These are phyloP conservation scores for Nemapogon koenigi DNA, from an alignment of 2,888 invertebrate species.

Conservation along the genomic window DNA sequence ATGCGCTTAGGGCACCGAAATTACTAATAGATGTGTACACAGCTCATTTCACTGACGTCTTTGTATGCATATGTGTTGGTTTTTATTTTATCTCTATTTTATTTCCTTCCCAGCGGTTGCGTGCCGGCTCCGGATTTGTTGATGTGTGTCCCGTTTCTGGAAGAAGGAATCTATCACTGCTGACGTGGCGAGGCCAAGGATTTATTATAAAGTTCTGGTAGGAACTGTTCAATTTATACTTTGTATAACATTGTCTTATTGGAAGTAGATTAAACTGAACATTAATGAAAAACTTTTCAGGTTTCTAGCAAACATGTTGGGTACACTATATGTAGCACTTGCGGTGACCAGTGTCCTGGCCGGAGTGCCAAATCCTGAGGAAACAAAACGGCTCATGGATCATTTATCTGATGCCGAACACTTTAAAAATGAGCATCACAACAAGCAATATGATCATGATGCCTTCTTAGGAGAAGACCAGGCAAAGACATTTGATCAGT, in stretches of 20 bases:
- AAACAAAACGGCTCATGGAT: constrained; percentile 69
- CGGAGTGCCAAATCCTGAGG: constrained; percentile 76
- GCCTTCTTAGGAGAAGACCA: constrained; percentile 95
- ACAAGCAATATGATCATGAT: constrained; percentile 94
- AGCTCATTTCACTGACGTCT: too few relatives aligned
- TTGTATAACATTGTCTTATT: too few relatives aligned
- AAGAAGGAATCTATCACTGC: constrained; percentile 37
- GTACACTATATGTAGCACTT: constrained; percentile 38
- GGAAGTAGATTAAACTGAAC: too few relatives aligned
- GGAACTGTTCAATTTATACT: constrained; percentile 6
- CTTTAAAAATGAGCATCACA: constrained; percentile 80
- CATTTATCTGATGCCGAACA: constrained; percentile 82
- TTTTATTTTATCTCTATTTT: too few relatives aligned
- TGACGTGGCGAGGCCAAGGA: constrained; percentile 53
- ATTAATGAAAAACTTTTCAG: too few relatives aligned
- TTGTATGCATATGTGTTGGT: too few relatives aligned
- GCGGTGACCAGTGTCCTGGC: constrained; percentile 46
- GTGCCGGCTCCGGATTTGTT: constrained; percentile 22
- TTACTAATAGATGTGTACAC: too few relatives aligned
- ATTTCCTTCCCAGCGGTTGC: too few relatives aligned
- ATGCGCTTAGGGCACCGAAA: too few relatives aligned
- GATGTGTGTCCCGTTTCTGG: constrained; percentile 20
- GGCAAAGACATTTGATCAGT: constrained; percentile 91
- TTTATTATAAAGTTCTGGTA: constrained; percentile 3
- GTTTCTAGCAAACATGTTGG: too few relatives aligned